These are phyloP conservation scores for Pseudococcus viburni DNA, from an alignment of 2,888 invertebrate species.

Conservation along the genomic window DNA sequence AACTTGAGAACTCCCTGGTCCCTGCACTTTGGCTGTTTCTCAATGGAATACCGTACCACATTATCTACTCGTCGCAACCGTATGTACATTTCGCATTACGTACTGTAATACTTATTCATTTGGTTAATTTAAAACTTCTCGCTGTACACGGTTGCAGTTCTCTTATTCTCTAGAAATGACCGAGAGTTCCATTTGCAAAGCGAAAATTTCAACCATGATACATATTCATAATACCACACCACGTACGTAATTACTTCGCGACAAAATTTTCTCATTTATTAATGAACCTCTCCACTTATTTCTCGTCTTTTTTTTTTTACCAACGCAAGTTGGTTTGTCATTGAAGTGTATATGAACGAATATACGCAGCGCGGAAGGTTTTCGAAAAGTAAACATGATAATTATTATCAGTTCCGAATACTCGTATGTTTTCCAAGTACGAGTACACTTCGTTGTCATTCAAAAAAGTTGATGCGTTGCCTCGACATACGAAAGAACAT, in stretches of 20 bases:
- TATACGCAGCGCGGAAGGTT: slow-evolving; percentile 20
- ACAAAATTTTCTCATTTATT: not conserved
- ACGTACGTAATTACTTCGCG: not conserved
- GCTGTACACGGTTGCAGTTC: not conserved
- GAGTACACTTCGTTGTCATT: slow-evolving; percentile 18
- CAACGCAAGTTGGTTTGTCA: not conserved
- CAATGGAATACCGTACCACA: slow-evolving; percentile 1
- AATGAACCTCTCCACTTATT: not conserved
- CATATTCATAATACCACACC: not conserved
- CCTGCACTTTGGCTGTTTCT: not conserved
- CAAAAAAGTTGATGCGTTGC: not conserved
- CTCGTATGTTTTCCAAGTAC: slow-evolving; percentile 1
- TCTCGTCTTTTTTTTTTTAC: not conserved
- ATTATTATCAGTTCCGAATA: slow-evolving; percentile 24
- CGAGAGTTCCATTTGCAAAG: not conserved
- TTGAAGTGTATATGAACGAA: not conserved
- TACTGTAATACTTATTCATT: slow-evolving; percentile 7
- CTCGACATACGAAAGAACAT: not conserved
- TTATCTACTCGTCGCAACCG: too few species aligned
- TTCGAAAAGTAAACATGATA: slow-evolving; percentile 50
- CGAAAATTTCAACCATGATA: not conserved
- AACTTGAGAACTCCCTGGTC: slow-evolving; percentile 34
- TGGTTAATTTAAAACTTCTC: slow-evolving; percentile 25
- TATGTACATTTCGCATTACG: slow-evolving; percentile 24
- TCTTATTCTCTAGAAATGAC: not conserved